These are phyloP conservation scores for Neoseiulus cucumeris DNA, from an alignment of 1,140 invertebrate genomes.

Conservation along the genomic window DNA sequence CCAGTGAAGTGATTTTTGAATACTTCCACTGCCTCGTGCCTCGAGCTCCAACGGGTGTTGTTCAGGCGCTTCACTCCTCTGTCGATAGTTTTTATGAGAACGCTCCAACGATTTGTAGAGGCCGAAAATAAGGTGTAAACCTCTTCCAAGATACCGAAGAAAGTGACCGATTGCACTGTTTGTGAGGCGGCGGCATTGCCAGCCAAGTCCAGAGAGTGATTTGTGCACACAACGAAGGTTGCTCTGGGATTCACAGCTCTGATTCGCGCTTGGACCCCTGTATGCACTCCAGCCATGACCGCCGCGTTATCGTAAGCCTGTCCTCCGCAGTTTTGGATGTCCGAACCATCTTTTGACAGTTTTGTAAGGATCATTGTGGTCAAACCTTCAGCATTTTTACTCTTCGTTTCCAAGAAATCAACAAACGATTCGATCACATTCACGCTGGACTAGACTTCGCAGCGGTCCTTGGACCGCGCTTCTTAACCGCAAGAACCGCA, in stretches of 20 bases:
- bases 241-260: neutral
- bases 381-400: constrained; percentile 12
- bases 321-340: constrained; percentile 17
- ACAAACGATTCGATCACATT: too few species aligned
- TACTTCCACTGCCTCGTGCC: neutral
- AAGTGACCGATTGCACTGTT: neutral
- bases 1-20: neutral
- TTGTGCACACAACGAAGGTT: neutral
- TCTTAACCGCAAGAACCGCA: too few species aligned
- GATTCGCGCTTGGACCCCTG: neutral
- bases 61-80: neutral
- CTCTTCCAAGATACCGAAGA: neutral
- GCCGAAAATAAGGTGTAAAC: neutral
- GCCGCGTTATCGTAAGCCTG: constrained; percentile 20
- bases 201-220: constrained; percentile 1
- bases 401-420: too few species aligned
- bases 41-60: neutral
- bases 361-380: neutral
- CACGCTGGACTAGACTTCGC: too few species aligned
- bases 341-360: constrained; percentile 15
- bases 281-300: constrained; percentile 15
- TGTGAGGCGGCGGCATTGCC: too few species aligned
- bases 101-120: neutral
- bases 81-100: neutral
- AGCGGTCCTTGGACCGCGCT: too few species aligned